Percentiles rank a stretch among this genome's conserved stretches.
Conservation (phyloP, 23 tunicate species). For the Ciona savignyi region DNA sequence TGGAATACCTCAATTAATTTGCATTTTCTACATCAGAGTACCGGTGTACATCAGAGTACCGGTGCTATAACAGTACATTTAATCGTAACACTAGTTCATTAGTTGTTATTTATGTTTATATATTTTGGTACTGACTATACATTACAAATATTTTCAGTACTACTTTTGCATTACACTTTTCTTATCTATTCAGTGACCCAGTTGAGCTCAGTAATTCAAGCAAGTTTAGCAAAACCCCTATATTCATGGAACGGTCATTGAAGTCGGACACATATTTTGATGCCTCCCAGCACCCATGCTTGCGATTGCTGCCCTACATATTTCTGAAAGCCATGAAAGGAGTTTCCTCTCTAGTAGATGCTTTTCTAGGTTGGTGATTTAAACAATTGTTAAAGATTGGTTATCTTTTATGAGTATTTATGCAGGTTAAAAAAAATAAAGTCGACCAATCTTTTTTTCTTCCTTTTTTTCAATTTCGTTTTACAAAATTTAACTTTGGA, state of each 20-base stretch:
- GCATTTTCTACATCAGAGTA: too few relatives aligned
- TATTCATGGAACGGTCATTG: conserved; percentile 25
- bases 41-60: too few relatives aligned
- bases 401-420: too few relatives aligned
- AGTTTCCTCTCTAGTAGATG: conserved; percentile 66
- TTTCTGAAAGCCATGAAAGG: conserved; percentile 90
- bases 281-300: conserved; percentile 50
- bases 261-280: conserved; percentile 28
- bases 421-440: too few relatives aligned
- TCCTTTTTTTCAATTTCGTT: too few relatives aligned
- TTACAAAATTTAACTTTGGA: too few relatives aligned
- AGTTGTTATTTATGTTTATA: not conserved
- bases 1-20: too few relatives aligned
- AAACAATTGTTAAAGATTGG: too few relatives aligned
- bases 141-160: not conserved
- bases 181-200: conserved; percentile 43
- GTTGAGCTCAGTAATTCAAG: conserved; percentile 53
- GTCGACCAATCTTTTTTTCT: too few relatives aligned
- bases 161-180: not conserved
- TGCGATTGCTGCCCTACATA: conserved; percentile 66
- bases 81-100: too few relatives aligned
- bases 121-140: not conserved
- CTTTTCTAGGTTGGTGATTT: conserved; percentile 80
- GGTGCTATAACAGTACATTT: too few relatives aligned
- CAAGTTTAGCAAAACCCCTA: conserved; percentile 32